Evolutionary conservation across 2,888 invertebrate species (phyloP).

Genomic region (Salpingus planirostris): DNA sequence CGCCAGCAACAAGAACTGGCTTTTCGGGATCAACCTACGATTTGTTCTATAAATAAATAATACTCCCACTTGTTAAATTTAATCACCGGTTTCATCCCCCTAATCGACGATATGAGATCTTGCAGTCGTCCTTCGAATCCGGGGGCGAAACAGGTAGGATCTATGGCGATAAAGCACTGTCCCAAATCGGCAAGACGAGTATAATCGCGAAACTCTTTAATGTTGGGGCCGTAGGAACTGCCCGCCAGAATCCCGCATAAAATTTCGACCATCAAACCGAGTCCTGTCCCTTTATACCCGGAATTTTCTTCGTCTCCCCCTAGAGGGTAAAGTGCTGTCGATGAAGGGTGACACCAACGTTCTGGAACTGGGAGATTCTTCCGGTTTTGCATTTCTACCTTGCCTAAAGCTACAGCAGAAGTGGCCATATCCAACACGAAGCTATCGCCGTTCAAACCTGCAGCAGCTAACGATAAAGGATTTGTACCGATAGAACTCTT

Average conservation of each 20-base stretch:
- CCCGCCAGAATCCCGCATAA: conserved; percentile 72
- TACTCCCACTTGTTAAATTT: no score
- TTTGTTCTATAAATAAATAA: no score
- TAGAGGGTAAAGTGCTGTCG: conserved; percentile 55
- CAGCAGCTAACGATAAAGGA: conserved; percentile 75
- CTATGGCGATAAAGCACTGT: conserved; percentile 81
- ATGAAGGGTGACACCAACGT: conserved; percentile 46
- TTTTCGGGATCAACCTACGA: no score
- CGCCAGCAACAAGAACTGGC: no score
- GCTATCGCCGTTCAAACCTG: conserved; percentile 57
- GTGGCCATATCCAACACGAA: conserved; percentile 95
- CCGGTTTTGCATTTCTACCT: conserved; percentile 72
- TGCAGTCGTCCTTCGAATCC: conserved; percentile 72
- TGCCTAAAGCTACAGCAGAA: conserved; percentile 88
- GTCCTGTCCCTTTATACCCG: conserved; percentile 86
- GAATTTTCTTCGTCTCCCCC: conserved; percentile 65
- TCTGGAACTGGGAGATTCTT: conserved; percentile 59
- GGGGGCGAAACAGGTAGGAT: conserved; percentile 74
- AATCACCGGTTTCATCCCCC: no score
- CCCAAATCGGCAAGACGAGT: conserved; percentile 68
- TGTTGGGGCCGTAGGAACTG: conserved; percentile 57
- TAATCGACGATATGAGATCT: no score
- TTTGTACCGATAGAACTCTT: conserved; percentile 82
- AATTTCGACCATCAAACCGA: conserved; percentile 79
- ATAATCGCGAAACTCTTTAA: conserved; percentile 64